Evolutionary conservation across 2,888 invertebrate genomes (phyloP), one percentile per base, ranked within the genome.

Genomic region (Melitaea athalia): DNA sequence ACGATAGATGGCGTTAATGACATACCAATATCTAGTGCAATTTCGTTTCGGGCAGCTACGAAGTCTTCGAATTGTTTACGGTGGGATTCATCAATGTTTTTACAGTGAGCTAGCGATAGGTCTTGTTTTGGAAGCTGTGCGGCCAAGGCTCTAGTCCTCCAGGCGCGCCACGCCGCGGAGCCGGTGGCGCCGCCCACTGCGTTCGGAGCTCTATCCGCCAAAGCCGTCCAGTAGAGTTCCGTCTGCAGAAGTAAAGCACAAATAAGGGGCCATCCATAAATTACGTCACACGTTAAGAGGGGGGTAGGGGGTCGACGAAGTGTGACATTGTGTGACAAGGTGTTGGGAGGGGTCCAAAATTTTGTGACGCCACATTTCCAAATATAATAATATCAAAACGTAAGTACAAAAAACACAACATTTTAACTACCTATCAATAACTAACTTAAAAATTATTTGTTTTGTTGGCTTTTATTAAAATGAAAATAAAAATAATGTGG

Each of bases 51-150:
- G 65, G 97, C 97, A 63, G 97, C 95, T 77, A 99, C 96, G 88
- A 99, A 99, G 88, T 99, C 98, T 89, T 98, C 97, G 86, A 97
- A 99, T 79, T 97, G 96, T 75, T 95, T 95, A 81, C 95, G 94
- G 83, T 97, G 95, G 80, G 95, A 94, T 17, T 95, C 93, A 74
- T 97, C 96, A 69, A 99, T 94, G 85, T 98, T 96, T 82, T 96
- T 95, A 89, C 98, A 98, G 85, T 98, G 98, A 64, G 96, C 95
- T 77, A 97, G 92, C 10, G 98, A 96, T 69, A 99, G 94, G 86
- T 99, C 99, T 92, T 99, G 98, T 86, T 97, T 97, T 52, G 99
- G 99, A 81, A 99, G 93, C 91, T 99, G 99, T 73, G 95, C 93
- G 74, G 97, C 96, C 79, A 99, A 92, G 82, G 95, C 85, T 76